phyloP scores from a whole-genome alignment of 1,140 invertebrate species.

The Bombus breviceps region DNA sequence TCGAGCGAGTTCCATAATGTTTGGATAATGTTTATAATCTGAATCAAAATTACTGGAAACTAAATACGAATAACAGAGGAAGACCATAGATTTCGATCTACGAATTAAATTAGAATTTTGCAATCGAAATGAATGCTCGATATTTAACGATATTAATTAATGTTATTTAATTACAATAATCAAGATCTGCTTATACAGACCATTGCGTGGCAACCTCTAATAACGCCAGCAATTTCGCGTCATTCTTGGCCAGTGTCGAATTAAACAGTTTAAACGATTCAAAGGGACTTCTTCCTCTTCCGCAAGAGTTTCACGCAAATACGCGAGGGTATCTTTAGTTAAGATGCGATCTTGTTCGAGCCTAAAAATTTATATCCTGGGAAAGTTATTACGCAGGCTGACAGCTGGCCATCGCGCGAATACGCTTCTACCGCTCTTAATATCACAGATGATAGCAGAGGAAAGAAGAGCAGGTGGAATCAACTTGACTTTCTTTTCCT shows the following conservation, averaged over 20 bases:
- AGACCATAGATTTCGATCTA: not conserved
- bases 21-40: too few species aligned
- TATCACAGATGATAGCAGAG: conserved; percentile 2
- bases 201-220: not conserved
- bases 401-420: conserved; percentile 6
- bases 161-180: not conserved
- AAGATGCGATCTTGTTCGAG: not conserved
- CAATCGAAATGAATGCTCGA: not conserved
- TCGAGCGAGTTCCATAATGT: too few species aligned
- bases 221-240: not conserved
- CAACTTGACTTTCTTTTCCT: not conserved
- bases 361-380: not conserved
- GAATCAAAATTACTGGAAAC: not conserved
- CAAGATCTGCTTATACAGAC: not conserved
- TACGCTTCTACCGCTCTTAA: conserved; percentile 6
- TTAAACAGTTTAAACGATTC: conserved; percentile 2
- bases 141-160: conserved; percentile 2
- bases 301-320: not conserved
- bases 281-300: not conserved
- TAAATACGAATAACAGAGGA: not conserved
- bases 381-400: not conserved
- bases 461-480: conserved; percentile 11
- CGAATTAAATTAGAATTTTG: not conserved
- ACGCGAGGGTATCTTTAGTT: not conserved
- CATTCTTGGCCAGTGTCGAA: not conserved